phyloP scores from a whole-genome alignment of 2,888 invertebrate genomes.

The Drosophila nr. medialis region DNA sequence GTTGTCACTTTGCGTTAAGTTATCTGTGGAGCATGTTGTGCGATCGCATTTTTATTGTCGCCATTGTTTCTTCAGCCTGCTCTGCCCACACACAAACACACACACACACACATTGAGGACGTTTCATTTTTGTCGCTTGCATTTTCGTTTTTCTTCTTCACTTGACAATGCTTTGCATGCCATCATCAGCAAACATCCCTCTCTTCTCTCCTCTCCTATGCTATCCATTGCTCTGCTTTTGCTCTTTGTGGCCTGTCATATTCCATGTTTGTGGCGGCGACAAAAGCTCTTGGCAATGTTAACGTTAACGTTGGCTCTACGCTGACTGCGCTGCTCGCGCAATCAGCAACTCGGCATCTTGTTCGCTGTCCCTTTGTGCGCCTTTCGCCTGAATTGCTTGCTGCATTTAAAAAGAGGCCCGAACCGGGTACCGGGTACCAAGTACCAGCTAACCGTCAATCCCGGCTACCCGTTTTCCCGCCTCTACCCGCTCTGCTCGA shows the following conservation, averaged over 20 bases:
- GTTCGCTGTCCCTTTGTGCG: conserved; percentile 79
- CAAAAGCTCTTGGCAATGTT: conserved; percentile 66
- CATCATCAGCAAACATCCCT: conserved; percentile 11
- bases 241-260: conserved; percentile 67
- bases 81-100: conserved; percentile 60
- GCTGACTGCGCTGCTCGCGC: conserved; percentile 60
- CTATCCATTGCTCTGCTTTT: background rate
- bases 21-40: conserved; percentile 76
- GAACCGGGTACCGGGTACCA: conserved; percentile 26
- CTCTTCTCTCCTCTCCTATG: background rate
- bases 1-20: conserved; percentile 80
- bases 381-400: conserved; percentile 74
- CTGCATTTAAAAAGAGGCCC: conserved; percentile 63
- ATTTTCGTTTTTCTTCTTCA: conserved; percentile 67
- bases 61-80: conserved; percentile 68
- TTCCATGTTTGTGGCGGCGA: conserved; percentile 79
- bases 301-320: conserved; percentile 30
- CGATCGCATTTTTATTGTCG: conserved; percentile 82
- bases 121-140: conserved; percentile 66
- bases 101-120: conserved; percentile 22
- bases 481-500: background rate
- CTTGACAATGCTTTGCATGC: conserved; percentile 78
- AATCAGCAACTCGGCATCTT: conserved; percentile 81
- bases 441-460: conserved; percentile 16
- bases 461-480: conserved; percentile 6